Base-by-base conservation (phyloP, 2,888 invertebrate genomes). In the Chironomus tentans region DNA sequence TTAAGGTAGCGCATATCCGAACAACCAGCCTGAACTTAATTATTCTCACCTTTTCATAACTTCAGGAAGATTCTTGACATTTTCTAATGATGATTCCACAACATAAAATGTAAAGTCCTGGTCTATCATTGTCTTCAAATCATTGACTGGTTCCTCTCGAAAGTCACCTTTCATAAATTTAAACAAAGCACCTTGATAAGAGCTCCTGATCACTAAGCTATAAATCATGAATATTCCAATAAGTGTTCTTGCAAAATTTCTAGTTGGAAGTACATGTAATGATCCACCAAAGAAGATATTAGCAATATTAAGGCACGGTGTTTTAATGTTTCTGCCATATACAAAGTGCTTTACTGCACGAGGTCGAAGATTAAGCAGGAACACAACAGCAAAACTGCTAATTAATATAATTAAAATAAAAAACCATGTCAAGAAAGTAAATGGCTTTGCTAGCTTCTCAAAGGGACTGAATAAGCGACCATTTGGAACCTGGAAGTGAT, bases 241-340 rank as follows among this genome's bases (percentile, higher is more conserved):
- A 1, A 76, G 15, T 15, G 71, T 48, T 13, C 76, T 70, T 28
- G 76, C 76, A 71, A 76, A 76, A 50, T 76, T 76, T 15, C 76
- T 38, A 2, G 24, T 48, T 1, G 76, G 76, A 10, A 76, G 7
- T 28, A 4, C 13, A 18, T 15, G n/a, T 2, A 68, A n/a, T 1
- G 68, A 50, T 10, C 71, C 71, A 12, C 76, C 76, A 2, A 76
- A 71, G 46, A 46, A 56, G 7, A 76, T 38, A 46, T 70, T 70
- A 1, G 71, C 13, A 15, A 68, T 71, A 21, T 76, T 76, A n/a
- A 76, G 24, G 5, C 46, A 50, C 5, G 76, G 76, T 10, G 61
- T 71, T 48, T 50, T 13, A 28, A 47, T 71, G 3, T 21, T 15
- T 13, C 46, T 61, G 2, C 76, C 76, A 65, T 48, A 48, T 5